Base-by-base conservation (phyloP, 2,797 vertebrate species). In the Acrossocheilus wenchowensis region DNA sequence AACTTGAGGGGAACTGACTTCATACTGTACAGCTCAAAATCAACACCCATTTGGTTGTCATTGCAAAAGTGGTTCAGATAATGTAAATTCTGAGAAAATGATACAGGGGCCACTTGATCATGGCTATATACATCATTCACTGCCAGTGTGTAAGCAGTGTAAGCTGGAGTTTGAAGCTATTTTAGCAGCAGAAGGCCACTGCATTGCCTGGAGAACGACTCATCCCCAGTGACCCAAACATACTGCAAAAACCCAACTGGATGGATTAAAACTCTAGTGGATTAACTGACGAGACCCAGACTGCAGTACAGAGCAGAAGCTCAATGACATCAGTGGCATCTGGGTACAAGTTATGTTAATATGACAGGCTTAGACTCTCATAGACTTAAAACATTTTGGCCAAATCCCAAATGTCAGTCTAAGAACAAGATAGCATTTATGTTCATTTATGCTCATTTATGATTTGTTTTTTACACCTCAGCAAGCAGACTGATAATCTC, bases 181-280 rank as follows among this genome's bases (percentile, higher is more conserved):
- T 52, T 75, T 52, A 52, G 17, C 5, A 10, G 6, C 8, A 74
- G 45, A 50, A 50, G 15, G 19, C 19, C 54, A 9, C 14, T 10
- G 39, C 78, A 45, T 64, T 64, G 60, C 78, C 60, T 86, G 87
- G 85, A 87, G 90, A 52, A 68, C 10, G 77, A 62, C 36, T 78
- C 23, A 45, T 48, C n/a, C 39, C 62, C 5, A 19, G 57, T 81
- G 64, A 69, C 64, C 79, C 79, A 69, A 39, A 69, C 23, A 9
- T 10, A 34, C 36, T 14, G 50, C 21, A 30, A 57, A 82, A 73
- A 48, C 80, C 64, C 34, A 50, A 41, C 17, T 52, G 64, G 21
- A 14, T 41, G 45, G 64, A 50, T 50, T 43, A 54, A 57, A 82
- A 54, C 19, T 54, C 45, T 1, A 26, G 64, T 23, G 48, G 52